A percentile compares a stretch with the other conserved stretches of the same genome.
phyloP scores from a whole-genome alignment of 2,113 vertebrate species.

The Piaya cayana region DNA sequence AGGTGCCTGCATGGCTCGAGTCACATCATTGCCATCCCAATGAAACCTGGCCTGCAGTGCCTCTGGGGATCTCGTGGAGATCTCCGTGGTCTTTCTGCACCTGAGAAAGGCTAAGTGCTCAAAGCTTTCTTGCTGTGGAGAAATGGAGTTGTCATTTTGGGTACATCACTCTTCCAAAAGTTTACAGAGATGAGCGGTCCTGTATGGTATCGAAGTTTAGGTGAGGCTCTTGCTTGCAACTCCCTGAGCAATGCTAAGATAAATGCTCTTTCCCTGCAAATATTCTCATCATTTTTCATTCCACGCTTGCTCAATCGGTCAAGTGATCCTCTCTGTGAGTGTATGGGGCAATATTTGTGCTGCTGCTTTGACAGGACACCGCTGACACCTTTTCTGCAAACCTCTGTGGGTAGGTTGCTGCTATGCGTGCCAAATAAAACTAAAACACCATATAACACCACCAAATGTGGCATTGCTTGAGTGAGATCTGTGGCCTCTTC shows the following conservation, averaged over 20 bases:
- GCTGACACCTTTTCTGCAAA: neutral
- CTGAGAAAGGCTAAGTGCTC: neutral
- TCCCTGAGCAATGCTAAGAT: neutral
- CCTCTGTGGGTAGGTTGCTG: neutral
- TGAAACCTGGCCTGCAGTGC: neutral
- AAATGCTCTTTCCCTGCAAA: neutral
- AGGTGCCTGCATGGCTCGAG: neutral
- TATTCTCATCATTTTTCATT: neutral
- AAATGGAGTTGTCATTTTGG: fast-evolving
- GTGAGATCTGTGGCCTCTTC: neutral
- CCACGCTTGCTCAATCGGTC: neutral
- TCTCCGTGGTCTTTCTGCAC: neutral
- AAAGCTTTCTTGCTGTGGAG: neutral
- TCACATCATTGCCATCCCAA: neutral
- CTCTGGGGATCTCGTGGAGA: neutral
- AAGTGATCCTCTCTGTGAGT: neutral
- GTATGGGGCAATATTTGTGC: neutral
- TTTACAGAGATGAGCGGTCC: neutral
- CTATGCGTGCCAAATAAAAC: neutral
- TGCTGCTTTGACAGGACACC: neutral
- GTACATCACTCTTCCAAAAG: neutral
- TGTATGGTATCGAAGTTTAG: neutral
- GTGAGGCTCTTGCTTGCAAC: neutral
- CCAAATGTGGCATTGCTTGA: neutral
- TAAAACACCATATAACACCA: neutral